Evolutionary conservation across 2,113 vertebrate species (phyloP).

Genomic region (Ciconia boyciana): DNA sequence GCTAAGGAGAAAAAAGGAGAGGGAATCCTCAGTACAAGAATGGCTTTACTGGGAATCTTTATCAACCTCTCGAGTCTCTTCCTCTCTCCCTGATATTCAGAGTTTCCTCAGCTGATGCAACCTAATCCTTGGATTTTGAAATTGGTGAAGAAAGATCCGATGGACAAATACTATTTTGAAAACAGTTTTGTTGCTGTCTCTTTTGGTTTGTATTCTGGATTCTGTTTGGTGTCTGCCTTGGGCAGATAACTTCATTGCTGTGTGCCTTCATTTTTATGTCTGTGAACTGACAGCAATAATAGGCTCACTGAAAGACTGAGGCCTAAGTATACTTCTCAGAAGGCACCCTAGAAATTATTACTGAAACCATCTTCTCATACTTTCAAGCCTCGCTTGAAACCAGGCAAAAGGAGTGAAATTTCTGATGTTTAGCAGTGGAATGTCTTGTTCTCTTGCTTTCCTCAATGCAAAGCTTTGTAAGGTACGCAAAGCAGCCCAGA

Average conservation of each 20-base stretch:
- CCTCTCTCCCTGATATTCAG: neutral
- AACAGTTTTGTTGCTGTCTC: slow-evolving; percentile 25
- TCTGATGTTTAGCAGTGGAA: neutral
- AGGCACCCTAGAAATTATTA: neutral
- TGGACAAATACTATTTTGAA: neutral
- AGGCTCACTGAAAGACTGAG: neutral
- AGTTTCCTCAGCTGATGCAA: neutral
- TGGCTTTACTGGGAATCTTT: neutral
- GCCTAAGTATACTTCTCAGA: neutral
- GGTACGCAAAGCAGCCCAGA: neutral
- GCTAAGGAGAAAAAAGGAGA: neutral
- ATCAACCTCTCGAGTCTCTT: neutral
- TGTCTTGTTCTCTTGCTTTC: neutral
- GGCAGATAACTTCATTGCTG: slow-evolving; percentile 27
- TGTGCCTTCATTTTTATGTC: neutral
- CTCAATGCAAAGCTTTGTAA: neutral
- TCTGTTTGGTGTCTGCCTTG: slow-evolving; percentile 45
- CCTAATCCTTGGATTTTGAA: neutral
- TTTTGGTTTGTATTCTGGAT: slow-evolving; percentile 1
- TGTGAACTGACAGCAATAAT: slow-evolving; percentile 21
- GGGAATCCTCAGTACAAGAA: neutral
- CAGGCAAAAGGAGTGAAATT: neutral
- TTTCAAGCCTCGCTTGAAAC: neutral
- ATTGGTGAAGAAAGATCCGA: neutral
- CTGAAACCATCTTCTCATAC: neutral